Conservation (phyloP, 2,888 invertebrate species). For the Baronia brevicornis region DNA sequence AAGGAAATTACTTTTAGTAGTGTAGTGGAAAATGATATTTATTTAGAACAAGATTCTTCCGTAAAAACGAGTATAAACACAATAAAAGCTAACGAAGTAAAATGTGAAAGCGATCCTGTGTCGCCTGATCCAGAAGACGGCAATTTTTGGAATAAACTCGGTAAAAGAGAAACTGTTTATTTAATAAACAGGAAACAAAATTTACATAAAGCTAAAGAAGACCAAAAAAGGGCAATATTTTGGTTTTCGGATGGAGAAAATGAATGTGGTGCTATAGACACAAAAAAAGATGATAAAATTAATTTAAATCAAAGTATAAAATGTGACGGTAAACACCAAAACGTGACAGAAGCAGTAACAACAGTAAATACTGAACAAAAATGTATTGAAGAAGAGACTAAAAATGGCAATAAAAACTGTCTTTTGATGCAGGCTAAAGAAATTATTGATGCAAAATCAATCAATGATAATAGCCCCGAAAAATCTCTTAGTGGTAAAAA, state of each 20-base stretch:
- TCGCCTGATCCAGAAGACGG: conserved; percentile 62
- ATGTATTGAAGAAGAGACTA: too few species aligned
- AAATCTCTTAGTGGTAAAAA: too few species aligned
- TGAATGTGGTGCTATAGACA: conserved; percentile 18
- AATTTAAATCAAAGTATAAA: conserved; percentile 19
- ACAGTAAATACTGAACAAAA: too few species aligned
- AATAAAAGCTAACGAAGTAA: conserved; percentile 25
- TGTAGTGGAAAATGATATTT: conserved; percentile 30
- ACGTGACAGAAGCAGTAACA: too few species aligned
- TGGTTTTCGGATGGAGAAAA: conserved; percentile 55
- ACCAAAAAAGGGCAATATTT: conserved; percentile 44
- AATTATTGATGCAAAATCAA: too few species aligned
- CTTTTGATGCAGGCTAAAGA: too few species aligned
- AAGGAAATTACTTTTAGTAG: conserved; percentile 55
- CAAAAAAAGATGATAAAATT: conserved; percentile 10
- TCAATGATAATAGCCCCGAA: too few species aligned
- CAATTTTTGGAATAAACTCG: conserved; percentile 81
- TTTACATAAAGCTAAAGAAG: conserved; percentile 55
- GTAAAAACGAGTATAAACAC: conserved; percentile 19
- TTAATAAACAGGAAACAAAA: conserved; percentile 73
- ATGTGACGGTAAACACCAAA: conserved; percentile 15
- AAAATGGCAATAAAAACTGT: too few species aligned
- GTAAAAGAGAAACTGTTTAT: conserved; percentile 79
- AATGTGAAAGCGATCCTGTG: conserved; percentile 30
- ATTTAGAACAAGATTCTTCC: too few species aligned